Base-by-base conservation (phyloP, 2,888 invertebrate species). In the Megamerina dolium region DNA sequence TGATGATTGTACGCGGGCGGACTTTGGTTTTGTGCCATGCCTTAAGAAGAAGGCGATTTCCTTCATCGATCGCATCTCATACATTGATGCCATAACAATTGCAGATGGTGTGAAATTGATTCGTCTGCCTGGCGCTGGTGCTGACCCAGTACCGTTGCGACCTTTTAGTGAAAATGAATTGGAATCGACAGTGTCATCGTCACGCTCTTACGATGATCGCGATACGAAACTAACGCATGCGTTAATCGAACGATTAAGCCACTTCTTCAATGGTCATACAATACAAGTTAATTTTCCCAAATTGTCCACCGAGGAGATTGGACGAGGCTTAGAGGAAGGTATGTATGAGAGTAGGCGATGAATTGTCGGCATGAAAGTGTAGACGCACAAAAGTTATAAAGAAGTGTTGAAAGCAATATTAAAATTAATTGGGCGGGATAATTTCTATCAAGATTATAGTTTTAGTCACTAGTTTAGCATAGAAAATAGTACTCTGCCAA, bases 11-110 rank as follows among this genome's bases (percentile, higher is more conserved):
- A 78, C 79, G 49, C 77, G 78, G 50, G 70, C 81, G 2, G 82
- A 82, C 46, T 72, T 74, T 46, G 85, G 83, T 36, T 74, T 87
- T 40, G 73, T 82, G 40, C 82, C 83, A 18, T 88, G 88, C 63
- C 72, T 88, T 38, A 87, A 88, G 74, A 86, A 85, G 68, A 87
- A 87, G 63, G 87, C 87, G 1, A 81, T 87, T 44, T 73, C 84
- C 2, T 87, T 87, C 64, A 80, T 88, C 53, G 87, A 87, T 59
- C 75, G 87, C 37, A 77, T 87, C 19, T 79, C 82, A 1, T 77
- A 82, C 46, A 82, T 87, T 73, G 83, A 85, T 18, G 75, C 78
- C 16, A 79, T 77, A 52, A 70, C 76, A 14, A 65, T 83, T 45
- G 74, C 77, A 12, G 83, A 85, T 51, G 86, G 84, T 35, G 72